Evolutionary conservation across 2,113 vertebrate genomes (phyloP).

Genomic region (Bos taurus): DNA sequence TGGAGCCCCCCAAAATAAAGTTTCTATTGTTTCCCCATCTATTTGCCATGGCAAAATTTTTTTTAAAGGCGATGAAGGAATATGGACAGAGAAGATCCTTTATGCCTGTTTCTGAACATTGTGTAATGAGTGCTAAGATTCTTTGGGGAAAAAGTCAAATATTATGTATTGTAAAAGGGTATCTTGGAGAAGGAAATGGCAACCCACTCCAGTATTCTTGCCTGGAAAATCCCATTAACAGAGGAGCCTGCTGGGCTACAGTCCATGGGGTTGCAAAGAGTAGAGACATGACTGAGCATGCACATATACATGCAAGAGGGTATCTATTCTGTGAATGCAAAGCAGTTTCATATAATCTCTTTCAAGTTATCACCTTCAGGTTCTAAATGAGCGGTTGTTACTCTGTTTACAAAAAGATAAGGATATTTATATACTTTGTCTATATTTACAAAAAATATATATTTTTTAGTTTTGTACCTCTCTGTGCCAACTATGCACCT

Average conservation of each 20-base stretch:
- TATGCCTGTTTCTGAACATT: background rate
- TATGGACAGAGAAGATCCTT: background rate
- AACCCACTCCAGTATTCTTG: background rate
- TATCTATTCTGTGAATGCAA: background rate
- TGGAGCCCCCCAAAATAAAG: background rate
- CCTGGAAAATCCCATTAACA: background rate
- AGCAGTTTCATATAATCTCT: background rate
- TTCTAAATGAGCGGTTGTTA: background rate
- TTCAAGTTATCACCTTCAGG: background rate
- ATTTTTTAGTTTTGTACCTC: background rate
- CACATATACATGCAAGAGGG: background rate
- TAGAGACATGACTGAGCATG: background rate
- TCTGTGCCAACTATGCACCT: background rate
- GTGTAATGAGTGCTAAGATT: background rate
- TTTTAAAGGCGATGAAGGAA: background rate
- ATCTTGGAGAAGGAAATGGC: background rate
- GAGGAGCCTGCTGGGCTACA: background rate
- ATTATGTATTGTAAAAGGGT: background rate
- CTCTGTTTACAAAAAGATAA: background rate
- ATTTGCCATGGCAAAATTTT: background rate
- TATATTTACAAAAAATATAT: background rate
- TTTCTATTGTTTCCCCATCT: background rate
- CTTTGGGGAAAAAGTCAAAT: background rate
- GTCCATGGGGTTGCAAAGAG: background rate
- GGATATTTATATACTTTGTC: background rate